phyloP scores from a whole-genome alignment of 92 coral and sea anemone genomes.

The Parazoanthus atlanticus region DNA sequence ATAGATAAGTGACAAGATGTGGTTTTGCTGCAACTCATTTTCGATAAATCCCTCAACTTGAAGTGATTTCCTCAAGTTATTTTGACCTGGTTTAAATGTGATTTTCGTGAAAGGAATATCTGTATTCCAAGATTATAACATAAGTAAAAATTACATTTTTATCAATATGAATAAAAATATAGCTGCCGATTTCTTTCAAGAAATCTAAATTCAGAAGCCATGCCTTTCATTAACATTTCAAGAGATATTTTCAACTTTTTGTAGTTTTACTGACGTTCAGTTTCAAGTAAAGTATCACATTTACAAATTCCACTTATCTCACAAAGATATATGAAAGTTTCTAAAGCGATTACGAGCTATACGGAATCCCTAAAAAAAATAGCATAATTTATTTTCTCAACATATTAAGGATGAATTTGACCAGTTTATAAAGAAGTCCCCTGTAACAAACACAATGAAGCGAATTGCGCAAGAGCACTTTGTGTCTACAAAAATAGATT shows the following conservation, averaged over 20 bases:
- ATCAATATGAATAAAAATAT: too few species aligned
- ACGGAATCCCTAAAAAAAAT: background rate
- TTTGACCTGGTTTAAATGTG: background rate
- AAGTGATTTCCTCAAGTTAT: slow-evolving; percentile 1
- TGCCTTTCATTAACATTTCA: slow-evolving; percentile 3
- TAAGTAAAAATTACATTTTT: background rate
- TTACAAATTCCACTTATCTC: background rate
- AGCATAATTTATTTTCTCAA: background rate
- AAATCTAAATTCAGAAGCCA: background rate
- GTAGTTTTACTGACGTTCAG: background rate
- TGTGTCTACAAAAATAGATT: background rate
- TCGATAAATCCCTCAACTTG: background rate
- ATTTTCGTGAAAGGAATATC: background rate
- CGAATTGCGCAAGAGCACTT: background rate
- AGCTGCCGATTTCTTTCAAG: background rate
- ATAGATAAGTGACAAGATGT: background rate
- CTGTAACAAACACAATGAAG: background rate
- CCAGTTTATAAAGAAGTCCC: background rate
- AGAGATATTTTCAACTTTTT: background rate
- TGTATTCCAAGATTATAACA: too few species aligned
- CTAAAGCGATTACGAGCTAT: background rate
- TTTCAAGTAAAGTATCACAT: background rate
- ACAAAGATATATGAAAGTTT: background rate
- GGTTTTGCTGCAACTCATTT: slow-evolving; percentile 5
- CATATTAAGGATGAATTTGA: background rate